Evolutionary conservation across 2,888 invertebrate genomes (phyloP).

Genomic region (Clusia tigrina): DNA sequence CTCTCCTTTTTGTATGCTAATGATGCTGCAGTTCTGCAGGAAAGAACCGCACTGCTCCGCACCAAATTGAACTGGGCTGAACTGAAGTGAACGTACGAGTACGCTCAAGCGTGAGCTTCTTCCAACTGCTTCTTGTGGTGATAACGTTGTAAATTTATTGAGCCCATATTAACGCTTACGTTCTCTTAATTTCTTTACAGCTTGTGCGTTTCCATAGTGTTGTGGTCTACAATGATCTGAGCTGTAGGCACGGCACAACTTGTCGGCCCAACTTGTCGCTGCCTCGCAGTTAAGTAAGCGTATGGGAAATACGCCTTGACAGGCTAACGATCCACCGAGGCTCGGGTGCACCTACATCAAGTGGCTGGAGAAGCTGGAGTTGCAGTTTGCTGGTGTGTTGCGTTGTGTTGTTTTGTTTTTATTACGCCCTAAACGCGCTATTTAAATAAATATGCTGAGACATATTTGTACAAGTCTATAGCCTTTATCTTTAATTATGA

Average conservation of each 20-base stretch:
- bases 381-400: conserved; percentile 30
- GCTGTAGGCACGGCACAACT: too few species aligned
- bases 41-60: not conserved
- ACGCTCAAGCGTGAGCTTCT: conserved; percentile 63
- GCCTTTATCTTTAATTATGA: conserved; percentile 56
- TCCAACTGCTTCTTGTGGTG: conserved; percentile 53
- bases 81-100: conserved; percentile 43
- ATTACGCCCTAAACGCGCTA: conserved; percentile 33
- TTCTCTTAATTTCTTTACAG: conserved; percentile 3
- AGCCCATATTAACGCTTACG: conserved; percentile 35
- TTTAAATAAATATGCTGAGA: conserved; percentile 57
- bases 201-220: conserved; percentile 6
- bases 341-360: conserved; percentile 1
- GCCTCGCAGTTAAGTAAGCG: too few species aligned
- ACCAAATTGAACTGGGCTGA: conserved; percentile 18
- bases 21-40: conserved; percentile 30
- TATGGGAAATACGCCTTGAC: not conserved
- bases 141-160: conserved; percentile 60
- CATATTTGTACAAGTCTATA: conserved; percentile 58
- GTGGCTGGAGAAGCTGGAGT: too few species aligned
- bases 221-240: too few species aligned
- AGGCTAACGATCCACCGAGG: not conserved
- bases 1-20: conserved; percentile 11
- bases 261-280: too few species aligned
- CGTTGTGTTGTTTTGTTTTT: conserved; percentile 31